These are phyloP conservation scores for Tholera decimalis DNA, from an alignment of 2,888 invertebrate genomes.

Conservation along the genomic window DNA sequence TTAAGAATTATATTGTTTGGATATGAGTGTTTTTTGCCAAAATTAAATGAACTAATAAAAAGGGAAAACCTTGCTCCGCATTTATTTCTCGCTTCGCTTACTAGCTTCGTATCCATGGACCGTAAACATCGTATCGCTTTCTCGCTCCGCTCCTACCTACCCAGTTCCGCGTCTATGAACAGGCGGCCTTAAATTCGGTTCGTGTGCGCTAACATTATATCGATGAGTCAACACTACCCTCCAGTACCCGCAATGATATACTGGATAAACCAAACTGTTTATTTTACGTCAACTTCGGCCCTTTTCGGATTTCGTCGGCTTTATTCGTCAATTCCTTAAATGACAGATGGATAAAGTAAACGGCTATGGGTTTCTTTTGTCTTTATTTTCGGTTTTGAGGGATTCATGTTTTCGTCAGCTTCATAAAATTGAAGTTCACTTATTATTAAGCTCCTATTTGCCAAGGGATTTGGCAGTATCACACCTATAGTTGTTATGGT, in stretches of 20 bases:
- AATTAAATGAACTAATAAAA: too few species aligned
- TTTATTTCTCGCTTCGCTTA: too few species aligned
- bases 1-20: too few species aligned
- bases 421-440: constrained; percentile 1
- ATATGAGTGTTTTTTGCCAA: too few species aligned
- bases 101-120: too few species aligned
- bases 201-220: constrained; percentile 19
- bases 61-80: too few species aligned
- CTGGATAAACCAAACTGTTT: constrained; percentile 44
- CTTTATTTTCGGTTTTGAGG: constrained; percentile 25
- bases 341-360: constrained; percentile 18
- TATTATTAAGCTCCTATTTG: too few species aligned
- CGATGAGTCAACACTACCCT: constrained; percentile 42
- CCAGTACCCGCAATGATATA: constrained; percentile 17
- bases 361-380: constrained; percentile 1
- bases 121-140: too few species aligned
- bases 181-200: not conserved
- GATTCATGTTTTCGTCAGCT: not conserved
- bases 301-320: constrained; percentile 39
- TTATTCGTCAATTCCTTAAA: constrained; percentile 27
- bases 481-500: too few species aligned
- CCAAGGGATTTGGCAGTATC: too few species aligned
- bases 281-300: constrained; percentile 35
- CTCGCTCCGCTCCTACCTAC: too few species aligned
- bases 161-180: too few species aligned